A percentile compares a stretch with the other conserved stretches of the same genome.
Conservation (phyloP, 2,888 invertebrate genomes). For the Tinea semifulvella region DNA sequence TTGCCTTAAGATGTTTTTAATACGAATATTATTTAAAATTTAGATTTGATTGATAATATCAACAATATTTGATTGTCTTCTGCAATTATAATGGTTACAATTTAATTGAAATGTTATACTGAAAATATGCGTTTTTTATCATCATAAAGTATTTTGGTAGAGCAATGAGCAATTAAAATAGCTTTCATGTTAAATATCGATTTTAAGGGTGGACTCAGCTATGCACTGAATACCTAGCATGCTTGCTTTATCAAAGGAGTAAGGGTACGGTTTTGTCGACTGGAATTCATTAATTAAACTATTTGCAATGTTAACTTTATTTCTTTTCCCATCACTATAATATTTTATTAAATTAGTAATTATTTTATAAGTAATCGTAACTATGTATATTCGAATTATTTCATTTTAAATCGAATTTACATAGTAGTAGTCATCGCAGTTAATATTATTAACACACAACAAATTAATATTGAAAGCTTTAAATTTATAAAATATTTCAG, state of each 20-base stretch:
- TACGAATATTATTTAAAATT: neutral
- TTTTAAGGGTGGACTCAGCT: neutral
- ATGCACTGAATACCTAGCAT: slow-evolving; percentile 37
- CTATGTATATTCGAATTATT: slow-evolving; percentile 6
- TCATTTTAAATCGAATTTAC: neutral
- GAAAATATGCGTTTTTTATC: neutral
- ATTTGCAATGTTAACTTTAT: slow-evolving; percentile 27
- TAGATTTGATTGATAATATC: neutral
- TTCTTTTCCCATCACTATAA: no score
- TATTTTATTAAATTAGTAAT: no score
- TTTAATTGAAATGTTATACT: no score
- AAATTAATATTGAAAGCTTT: no score
- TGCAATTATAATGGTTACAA: no score
- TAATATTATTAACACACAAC: neutral
- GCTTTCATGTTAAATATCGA: slow-evolving; percentile 1
- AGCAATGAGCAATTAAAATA: neutral
- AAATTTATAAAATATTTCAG: neutral
- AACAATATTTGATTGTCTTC: no score
- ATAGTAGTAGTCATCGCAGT: neutral
- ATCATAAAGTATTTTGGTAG: neutral
- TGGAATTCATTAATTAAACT: slow-evolving; percentile 47
- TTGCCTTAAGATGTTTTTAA: neutral
- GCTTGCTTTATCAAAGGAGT: slow-evolving; percentile 38
- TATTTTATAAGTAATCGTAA: no score
- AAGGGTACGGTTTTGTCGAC: slow-evolving; percentile 26